A percentile compares a stretch with the other conserved stretches of the same genome.
Evolutionary conservation across 35 echinoderm and acorn worm species (phyloP).

Genomic region (Heliocidaris erythrogramma): DNA sequence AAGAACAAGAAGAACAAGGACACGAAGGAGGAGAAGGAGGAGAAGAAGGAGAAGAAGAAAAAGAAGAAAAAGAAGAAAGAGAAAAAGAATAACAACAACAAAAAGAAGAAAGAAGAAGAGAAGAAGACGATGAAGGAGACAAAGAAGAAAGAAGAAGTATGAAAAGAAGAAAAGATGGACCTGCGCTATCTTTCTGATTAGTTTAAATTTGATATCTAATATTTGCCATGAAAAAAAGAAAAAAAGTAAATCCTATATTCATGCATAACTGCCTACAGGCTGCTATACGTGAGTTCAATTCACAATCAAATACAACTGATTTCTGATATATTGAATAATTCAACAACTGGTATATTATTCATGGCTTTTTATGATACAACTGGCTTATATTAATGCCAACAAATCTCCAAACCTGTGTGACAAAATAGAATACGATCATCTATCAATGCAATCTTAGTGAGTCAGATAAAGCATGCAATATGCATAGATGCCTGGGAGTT

Average conservation of each 20-base stretch:
- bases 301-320: no score
- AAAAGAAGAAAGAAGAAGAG: neutral
- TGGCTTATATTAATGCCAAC: neutral
- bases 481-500: neutral
- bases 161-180: no score
- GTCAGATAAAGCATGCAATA: neutral
- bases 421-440: neutral
- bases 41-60: no score
- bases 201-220: neutral
- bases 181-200: no score
- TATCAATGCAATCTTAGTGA: neutral
- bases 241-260: no score
- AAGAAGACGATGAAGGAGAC: slow-evolving; percentile 18
- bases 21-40: neutral
- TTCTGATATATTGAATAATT: no score
- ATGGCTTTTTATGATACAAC: neutral
- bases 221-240: neutral
- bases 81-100: no score
- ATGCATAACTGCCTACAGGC: no score
- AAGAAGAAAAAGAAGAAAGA: no score
- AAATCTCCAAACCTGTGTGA: neutral
- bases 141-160: no score
- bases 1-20: neutral
- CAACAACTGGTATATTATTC: no score
- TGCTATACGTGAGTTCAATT: no score